These are phyloP conservation scores for Pseudomyrmex flavicornis DNA, from an alignment of 1,140 invertebrate genomes.

Conservation along the genomic window DNA sequence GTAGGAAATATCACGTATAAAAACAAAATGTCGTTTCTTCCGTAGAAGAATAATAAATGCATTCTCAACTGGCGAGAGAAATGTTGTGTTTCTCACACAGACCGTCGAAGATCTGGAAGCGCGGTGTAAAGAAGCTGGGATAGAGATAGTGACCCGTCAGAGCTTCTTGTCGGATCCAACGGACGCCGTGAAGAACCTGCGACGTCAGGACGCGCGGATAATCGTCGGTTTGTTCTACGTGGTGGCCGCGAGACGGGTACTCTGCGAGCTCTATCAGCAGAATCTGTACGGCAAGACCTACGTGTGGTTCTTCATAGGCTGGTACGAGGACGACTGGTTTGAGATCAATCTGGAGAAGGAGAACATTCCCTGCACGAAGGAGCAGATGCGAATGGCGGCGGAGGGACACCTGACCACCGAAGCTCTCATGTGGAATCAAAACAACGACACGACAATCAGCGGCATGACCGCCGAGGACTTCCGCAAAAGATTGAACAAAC, in stretches of 20 bases:
- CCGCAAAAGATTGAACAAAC: slow-evolving; percentile 91
- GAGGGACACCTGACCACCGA: slow-evolving; percentile 99
- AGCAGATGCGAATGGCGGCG: slow-evolving; percentile 96
- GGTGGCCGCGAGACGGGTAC: slow-evolving; percentile 96
- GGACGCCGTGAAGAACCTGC: slow-evolving; percentile 97
- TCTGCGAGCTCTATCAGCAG: slow-evolving; percentile 99
- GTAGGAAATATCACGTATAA: slow-evolving; percentile 85
- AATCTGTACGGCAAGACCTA: slow-evolving; percentile 97
- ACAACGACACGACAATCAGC: slow-evolving; percentile 95
- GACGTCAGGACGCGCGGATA: slow-evolving; percentile 97
- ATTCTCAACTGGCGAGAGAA: no score
- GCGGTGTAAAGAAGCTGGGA: slow-evolving; percentile 95
- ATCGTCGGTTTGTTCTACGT: slow-evolving; percentile 99
- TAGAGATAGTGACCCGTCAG: slow-evolving; percentile 98
- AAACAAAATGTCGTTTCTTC: no score
- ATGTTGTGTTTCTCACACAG: slow-evolving; percentile 86
- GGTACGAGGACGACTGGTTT: slow-evolving; percentile 99
- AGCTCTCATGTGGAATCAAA: slow-evolving; percentile 99
- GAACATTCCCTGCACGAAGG: slow-evolving; percentile 95
- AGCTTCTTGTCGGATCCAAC: slow-evolving; percentile 98
- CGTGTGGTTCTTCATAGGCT: slow-evolving; percentile 99
- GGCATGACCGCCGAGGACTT: slow-evolving; percentile 95
- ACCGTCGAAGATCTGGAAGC: slow-evolving; percentile 99
- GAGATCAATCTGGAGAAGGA: slow-evolving; percentile 95
- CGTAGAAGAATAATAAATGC: no score